Evolutionary conservation across 2,113 vertebrate species (phyloP).

Genomic region (Vulpes vulpes): DNA sequence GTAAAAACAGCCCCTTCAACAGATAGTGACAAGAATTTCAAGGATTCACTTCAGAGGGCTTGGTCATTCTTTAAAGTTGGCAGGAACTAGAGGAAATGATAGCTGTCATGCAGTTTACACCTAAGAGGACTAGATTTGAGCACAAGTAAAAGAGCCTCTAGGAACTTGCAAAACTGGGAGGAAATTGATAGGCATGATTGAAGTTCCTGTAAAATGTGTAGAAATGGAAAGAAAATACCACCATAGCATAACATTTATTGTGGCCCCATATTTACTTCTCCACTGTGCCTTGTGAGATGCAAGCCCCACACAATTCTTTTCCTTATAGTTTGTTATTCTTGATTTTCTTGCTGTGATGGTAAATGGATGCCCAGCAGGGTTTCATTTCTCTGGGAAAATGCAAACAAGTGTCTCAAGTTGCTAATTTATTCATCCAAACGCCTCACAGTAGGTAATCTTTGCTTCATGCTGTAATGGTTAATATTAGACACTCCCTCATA

Average conservation of each 20-base stretch:
- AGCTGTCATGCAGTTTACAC: neutral
- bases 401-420: constrained; percentile 29
- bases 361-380: constrained; percentile 44
- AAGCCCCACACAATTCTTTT: neutral
- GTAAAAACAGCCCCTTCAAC: neutral
- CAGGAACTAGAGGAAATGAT: neutral
- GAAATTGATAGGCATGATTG: neutral
- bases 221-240: neutral
- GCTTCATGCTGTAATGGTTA: constrained; percentile 32
- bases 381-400: constrained; percentile 48
- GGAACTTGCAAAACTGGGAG: neutral
- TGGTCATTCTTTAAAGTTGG: neutral
- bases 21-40: neutral
- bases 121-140: neutral
- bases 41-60: neutral
- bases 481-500: constrained; percentile 21
- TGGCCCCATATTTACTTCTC: neutral
- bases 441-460: neutral
- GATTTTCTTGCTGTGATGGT: constrained; percentile 53
- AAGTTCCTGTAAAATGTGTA: neutral
- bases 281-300: neutral
- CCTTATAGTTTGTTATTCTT: neutral
- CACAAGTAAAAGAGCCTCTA: neutral
- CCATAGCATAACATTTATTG: neutral
- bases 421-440: constrained; percentile 47